phyloP scores from a whole-genome alignment of 2,888 invertebrate genomes.

The Syritta pipiens region DNA sequence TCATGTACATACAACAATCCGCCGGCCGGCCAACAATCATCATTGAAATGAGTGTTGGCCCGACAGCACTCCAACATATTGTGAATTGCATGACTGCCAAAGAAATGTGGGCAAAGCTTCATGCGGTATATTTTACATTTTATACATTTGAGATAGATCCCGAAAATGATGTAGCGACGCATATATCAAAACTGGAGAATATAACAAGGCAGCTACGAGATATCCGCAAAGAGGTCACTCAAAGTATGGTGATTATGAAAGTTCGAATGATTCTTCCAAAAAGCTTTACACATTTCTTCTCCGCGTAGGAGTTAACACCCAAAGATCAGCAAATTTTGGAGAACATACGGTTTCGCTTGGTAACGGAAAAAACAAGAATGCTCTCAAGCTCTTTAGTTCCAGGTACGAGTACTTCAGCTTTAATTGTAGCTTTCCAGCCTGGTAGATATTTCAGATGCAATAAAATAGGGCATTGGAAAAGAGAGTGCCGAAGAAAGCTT shows the following conservation, averaged over 20 bases:
- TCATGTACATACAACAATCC: not conserved
- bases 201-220: constrained; percentile 32
- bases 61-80: not conserved
- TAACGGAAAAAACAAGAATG: constrained; percentile 66
- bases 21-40: not conserved
- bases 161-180: constrained; percentile 44
- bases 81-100: not conserved
- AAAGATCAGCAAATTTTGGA: constrained; percentile 67
- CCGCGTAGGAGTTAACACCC: constrained; percentile 67
- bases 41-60: constrained; percentile 8
- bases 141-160: constrained; percentile 49
- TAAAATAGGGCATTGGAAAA: constrained; percentile 57
- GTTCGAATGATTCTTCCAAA: not conserved
- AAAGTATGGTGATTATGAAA: constrained; percentile 14
- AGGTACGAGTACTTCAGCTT: not conserved
- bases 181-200: constrained; percentile 40
- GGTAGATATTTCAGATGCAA: constrained; percentile 63
- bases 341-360: constrained; percentile 57
- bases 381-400: not conserved
- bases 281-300: no score
- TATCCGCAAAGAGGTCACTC: constrained; percentile 42
- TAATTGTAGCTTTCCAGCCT: constrained; percentile 1
- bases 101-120: constrained; percentile 9
- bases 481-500: constrained; percentile 28
- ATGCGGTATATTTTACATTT: constrained; percentile 71